Evolutionary conservation across 2,113 vertebrate genomes (phyloP).

Genomic region (Pogonocichla stellata): DNA sequence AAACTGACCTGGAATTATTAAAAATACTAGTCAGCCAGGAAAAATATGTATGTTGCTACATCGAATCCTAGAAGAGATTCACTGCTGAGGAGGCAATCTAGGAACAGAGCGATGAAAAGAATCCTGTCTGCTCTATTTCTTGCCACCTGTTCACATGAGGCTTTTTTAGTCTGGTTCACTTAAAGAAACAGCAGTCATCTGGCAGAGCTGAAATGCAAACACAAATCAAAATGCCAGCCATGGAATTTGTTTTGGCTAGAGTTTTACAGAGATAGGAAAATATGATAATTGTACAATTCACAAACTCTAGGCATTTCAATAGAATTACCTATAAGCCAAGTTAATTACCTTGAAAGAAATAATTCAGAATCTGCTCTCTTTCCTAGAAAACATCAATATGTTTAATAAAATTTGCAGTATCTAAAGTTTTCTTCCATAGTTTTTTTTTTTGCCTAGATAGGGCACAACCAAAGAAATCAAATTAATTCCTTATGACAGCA

Average conservation of each 20-base stretch:
- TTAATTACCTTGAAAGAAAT: neutral
- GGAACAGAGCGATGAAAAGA: neutral
- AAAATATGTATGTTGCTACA: neutral
- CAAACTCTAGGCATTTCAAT: neutral
- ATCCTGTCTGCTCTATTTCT: neutral
- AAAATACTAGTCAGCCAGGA: neutral
- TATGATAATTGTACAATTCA: neutral
- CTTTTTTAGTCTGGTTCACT: neutral
- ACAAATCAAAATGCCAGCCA: slow-evolving; percentile 15
- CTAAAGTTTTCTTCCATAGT: neutral
- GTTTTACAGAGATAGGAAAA: neutral
- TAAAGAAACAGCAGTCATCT: neutral
- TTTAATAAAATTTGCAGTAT: neutral
- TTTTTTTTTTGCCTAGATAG: neutral
- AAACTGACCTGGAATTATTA: neutral
- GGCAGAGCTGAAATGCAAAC: neutral
- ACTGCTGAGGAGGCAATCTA: neutral
- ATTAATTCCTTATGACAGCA: neutral
- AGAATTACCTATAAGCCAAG: neutral
- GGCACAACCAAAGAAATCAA: neutral
- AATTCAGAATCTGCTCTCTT: neutral
- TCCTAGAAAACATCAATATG: neutral
- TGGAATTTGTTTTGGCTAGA: slow-evolving; percentile 9
- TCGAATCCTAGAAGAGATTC: neutral
- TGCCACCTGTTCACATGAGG: neutral